Evolutionary conservation across 30 jellyfish, hydroid and myxozoan species (phyloP).

Genomic region (Nemopilema nomurai): DNA sequence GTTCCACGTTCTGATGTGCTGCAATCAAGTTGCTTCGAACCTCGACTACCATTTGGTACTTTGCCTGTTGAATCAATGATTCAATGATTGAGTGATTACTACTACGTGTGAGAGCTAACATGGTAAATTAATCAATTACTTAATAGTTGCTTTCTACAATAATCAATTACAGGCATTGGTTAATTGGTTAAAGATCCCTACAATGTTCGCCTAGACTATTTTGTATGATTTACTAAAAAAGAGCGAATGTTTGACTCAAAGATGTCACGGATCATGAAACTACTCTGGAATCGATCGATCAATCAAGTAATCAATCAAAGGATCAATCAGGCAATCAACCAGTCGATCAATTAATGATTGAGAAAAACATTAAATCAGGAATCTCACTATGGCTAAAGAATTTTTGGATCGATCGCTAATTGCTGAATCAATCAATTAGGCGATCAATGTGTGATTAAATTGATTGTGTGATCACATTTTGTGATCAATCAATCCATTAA

Average conservation of each 20-base stretch:
- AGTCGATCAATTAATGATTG: neutral
- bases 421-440: too few species aligned
- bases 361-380: too few species aligned
- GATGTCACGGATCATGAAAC: neutral
- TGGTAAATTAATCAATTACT: too few species aligned
- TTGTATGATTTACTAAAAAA: neutral
- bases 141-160: too few species aligned
- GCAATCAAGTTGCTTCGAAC: constrained; percentile 74
- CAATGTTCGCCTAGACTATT: neutral
- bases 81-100: neutral
- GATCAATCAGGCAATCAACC: too few species aligned
- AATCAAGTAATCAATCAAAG: neutral
- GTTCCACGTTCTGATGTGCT: constrained; percentile 67
- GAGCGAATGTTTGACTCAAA: neutral
- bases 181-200: too few species aligned
- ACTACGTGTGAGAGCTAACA: neutral
- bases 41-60: constrained; percentile 83
- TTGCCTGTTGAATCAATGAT: constrained; percentile 52
- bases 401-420: too few species aligned
- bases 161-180: too few species aligned
- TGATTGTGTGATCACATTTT: too few species aligned
- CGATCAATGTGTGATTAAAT: too few species aligned
- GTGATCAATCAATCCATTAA: neutral
- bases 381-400: too few species aligned
- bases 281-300: neutral